A percentile compares a stretch with the other conserved stretches of the same genome.
Conservation (phyloP, 2,888 invertebrate genomes). For the Drosophila anomalata region DNA sequence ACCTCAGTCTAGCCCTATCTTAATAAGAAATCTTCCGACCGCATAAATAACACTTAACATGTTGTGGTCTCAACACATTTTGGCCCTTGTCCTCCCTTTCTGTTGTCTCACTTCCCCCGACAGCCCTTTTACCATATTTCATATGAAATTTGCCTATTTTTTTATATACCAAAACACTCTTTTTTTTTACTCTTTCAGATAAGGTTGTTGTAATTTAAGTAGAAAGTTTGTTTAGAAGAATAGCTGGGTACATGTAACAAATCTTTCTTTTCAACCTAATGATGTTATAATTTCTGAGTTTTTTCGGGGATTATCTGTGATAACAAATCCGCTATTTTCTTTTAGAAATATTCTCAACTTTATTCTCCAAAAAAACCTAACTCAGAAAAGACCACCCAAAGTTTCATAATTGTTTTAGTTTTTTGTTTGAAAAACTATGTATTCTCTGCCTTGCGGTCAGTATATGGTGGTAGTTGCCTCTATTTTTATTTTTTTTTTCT, state of each 20-base stretch:
- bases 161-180: neutral
- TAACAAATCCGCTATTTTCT: neutral
- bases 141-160: conserved; percentile 67
- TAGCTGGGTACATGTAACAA: neutral
- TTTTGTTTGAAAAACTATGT: conserved; percentile 1
- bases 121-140: conserved; percentile 65
- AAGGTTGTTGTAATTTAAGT: conserved; percentile 21
- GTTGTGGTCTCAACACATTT: conserved; percentile 44
- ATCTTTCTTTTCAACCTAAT: neutral
- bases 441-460: conserved; percentile 9
- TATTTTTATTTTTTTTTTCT: conserved; percentile 6
- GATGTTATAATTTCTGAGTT: neutral
- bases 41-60: conserved; percentile 78
- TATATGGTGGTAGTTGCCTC: conserved; percentile 16
- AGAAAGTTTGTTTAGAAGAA: conserved; percentile 20
- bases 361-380: too few species aligned
- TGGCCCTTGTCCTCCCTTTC: conserved; percentile 42
- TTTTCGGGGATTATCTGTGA: neutral
- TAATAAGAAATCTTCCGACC: conserved; percentile 72
- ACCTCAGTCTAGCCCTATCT: conserved; percentile 56
- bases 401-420: neutral
- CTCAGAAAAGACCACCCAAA: too few species aligned
- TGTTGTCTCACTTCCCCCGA: conserved; percentile 28
- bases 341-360: too few species aligned
- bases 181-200: conserved; percentile 6